A percentile compares a stretch with the other conserved stretches of the same genome.
phyloP scores from a whole-genome alignment of 2,797 vertebrate species.

The Borostomias antarcticus region DNA sequence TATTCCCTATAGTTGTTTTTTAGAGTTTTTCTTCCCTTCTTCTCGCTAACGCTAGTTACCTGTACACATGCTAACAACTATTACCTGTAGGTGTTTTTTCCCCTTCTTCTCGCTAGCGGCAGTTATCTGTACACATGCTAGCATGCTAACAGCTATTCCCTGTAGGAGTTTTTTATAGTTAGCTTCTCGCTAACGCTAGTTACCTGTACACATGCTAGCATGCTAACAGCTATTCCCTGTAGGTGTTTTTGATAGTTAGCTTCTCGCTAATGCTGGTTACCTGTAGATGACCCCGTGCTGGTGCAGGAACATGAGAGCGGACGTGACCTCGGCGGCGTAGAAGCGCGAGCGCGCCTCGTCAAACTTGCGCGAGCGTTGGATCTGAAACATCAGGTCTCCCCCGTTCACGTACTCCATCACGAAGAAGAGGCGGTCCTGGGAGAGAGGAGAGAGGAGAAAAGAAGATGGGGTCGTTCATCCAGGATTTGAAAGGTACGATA shows the following conservation, averaged over 20 bases:
- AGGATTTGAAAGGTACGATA: background rate
- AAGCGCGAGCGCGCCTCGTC: constrained; percentile 94
- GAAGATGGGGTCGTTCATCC: too few relatives aligned
- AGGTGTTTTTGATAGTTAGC: too few relatives aligned
- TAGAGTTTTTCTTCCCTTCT: too few relatives aligned
- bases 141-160: background rate
- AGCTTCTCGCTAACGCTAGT: background rate
- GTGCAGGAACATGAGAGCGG: constrained; percentile 97
- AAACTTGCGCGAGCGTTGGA: constrained; percentile 96
- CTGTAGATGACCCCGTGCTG: constrained; percentile 95
- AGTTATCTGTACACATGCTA: background rate
- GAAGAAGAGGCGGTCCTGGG: constrained; percentile 94
- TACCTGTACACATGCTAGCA: background rate
- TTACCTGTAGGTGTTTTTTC: too few relatives aligned
- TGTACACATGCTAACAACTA: background rate
- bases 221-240: background rate
- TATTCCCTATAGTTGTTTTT: too few relatives aligned
- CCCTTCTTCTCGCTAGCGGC: too few relatives aligned
- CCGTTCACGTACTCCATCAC: constrained; percentile 99
- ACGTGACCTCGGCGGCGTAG: constrained; percentile 95
- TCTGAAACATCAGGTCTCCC: constrained; percentile 98
- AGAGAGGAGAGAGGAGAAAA: constrained; percentile 28
- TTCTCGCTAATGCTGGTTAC: constrained; percentile 64
- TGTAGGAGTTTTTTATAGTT: background rate
- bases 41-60: background rate